Percentiles rank a stretch among this genome's conserved stretches.
phyloP scores from a whole-genome alignment of 2,888 invertebrate genomes.

The Drosophila anomalata region DNA sequence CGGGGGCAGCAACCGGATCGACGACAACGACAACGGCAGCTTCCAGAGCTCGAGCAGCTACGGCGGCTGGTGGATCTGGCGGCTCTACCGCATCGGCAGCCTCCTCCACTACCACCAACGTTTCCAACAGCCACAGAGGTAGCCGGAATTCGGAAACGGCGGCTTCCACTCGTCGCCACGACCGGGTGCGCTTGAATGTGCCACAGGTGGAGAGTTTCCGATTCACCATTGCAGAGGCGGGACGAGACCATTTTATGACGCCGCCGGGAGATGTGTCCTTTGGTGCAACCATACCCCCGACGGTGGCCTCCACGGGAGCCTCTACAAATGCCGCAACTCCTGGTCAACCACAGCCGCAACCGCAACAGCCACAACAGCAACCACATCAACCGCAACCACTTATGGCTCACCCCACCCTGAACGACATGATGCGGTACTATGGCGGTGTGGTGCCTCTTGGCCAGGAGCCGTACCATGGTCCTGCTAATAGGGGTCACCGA shows the following conservation, averaged over 20 bases:
- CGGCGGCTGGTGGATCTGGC: background rate
- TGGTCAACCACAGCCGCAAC: background rate
- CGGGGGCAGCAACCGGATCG: background rate
- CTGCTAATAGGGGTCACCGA: background rate
- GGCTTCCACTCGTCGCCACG: slow-evolving; percentile 1
- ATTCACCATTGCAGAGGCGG: slow-evolving; percentile 18
- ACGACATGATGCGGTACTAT: slow-evolving; percentile 38
- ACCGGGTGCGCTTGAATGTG: slow-evolving; percentile 7
- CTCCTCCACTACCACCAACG: background rate
- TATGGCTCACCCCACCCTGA: slow-evolving; percentile 3
- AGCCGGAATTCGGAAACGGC: background rate
- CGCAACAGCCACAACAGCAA: background rate
- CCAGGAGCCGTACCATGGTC: background rate
- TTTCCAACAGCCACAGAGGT: background rate
- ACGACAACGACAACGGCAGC: background rate
- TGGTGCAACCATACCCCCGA: background rate
- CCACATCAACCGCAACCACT: background rate
- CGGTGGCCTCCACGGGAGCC: background rate
- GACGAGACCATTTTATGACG: slow-evolving; percentile 18
- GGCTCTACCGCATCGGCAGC: background rate
- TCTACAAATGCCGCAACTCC: background rate
- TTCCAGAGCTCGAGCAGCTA: background rate
- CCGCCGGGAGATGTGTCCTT: background rate
- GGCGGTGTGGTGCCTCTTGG: background rate
- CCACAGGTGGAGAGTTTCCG: slow-evolving; percentile 12